Base-by-base conservation (phyloP, 64 coral and sea anemone species). In the Stylophora pistillata region DNA sequence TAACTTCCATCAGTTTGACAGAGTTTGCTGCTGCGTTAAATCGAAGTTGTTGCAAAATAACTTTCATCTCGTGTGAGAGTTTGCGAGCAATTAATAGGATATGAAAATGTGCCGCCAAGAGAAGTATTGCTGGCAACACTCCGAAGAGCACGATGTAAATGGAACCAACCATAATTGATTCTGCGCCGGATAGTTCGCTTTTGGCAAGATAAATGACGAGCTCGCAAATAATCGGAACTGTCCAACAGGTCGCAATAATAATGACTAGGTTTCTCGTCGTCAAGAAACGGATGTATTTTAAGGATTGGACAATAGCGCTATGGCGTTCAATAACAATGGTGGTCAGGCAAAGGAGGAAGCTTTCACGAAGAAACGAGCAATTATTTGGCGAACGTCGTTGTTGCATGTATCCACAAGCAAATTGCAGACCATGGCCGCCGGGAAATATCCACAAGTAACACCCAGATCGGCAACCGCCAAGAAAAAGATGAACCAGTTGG, bases 381-480 rank as follows among this genome's bases (percentile, higher is more conserved):
- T 64, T 30, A 63, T 81, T 0, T 64, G n/a, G 58, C 78, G 57
- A 37, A 81, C 1, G 5, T 4, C 30, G 30, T 64, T 18, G 13
- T 64, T 32, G 29, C 78, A 81, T 6, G 13, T 30, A 33, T 62
- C 18, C 17, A 60, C n/a, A 30, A 78, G n/a, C 23, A 81, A 0
- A 4, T 81, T 64, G 30, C 78, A 81, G 30, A 61, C 29, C 60
- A 81, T 62, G 2, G 27, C 62, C 1, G 56, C 56, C 20, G 78
- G 77, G 55, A 79, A 81, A 63, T 62, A 81, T 32, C 56, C 78
- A 5, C 58, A 62, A 15, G 78, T 81, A 27, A 81, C 78, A 12
- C 78, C 20, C 13, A 81, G n/a, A 81, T 81, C 78, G 14, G 78
- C 78, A 17, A 61, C n/a, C 2, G 78, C 78, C 30, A 81, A 31